A percentile compares a stretch with the other conserved stretches of the same genome.
These are phyloP conservation scores for Imbricaverruca yamaguchii DNA, from an alignment of 2,888 invertebrate genomes.

Conservation along the genomic window DNA sequence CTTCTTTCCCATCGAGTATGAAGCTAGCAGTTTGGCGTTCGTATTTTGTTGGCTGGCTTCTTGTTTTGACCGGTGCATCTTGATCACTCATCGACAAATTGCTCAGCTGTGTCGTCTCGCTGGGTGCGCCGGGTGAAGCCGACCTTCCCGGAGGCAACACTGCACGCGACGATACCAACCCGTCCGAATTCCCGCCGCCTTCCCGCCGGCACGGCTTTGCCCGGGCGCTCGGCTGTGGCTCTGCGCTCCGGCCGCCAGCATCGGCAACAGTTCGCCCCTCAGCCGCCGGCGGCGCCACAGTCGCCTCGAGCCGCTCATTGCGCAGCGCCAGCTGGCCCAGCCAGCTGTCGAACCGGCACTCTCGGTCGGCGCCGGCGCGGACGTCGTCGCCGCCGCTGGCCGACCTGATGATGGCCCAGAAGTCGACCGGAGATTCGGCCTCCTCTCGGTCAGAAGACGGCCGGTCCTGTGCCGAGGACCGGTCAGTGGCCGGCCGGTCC, in stretches of 20 bases:
- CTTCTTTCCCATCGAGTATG: too few species aligned
- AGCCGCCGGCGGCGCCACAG: neutral
- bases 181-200: too few species aligned
- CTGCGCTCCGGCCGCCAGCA: neutral
- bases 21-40: too few species aligned
- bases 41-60: too few species aligned
- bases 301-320: neutral
- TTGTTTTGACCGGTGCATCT: too few species aligned
- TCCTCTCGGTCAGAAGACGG: neutral
- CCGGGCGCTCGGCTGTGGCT: neutral
- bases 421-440: neutral
- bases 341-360: neutral
- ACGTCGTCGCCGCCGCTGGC: neutral
- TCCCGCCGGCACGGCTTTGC: too few species aligned
- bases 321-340: neutral
- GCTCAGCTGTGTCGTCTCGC: too few species aligned
- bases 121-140: too few species aligned
- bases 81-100: too few species aligned
- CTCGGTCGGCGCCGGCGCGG: neutral
- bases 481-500: neutral
- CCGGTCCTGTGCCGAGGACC: too few species aligned
- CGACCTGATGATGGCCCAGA: neutral
- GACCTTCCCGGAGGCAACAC: too few species aligned
- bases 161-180: too few species aligned
- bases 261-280: neutral